Evolutionary conservation across 2,888 invertebrate species (phyloP), one percentile per base, ranked within the genome.

Genomic region (Aphrophora alni): DNA sequence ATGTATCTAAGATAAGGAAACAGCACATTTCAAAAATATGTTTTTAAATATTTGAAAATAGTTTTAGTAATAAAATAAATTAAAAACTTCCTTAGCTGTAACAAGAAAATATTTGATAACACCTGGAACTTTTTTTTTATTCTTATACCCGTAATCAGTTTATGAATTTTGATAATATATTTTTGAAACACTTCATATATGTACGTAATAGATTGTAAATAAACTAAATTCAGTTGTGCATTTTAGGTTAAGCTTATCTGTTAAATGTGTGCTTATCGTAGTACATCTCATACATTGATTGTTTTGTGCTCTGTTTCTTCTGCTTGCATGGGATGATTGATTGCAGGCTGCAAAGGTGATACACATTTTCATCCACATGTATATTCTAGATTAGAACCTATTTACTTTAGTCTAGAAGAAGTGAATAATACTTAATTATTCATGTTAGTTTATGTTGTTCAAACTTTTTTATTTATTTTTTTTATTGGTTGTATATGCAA

Each of bases 301-400:
- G 71, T 33, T 80, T 80, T 75, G 75, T 82, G 79, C 84, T 83
- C 85, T 85, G 84, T 85, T 84, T 85, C 84, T 85, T 85, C 84
- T 85, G 86, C 86, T 86, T 86, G 85, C 86, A 86, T 86, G 86
- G 86, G 82, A 84, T 83, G 71, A 73, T 80, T 80, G 81, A 82
- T 83, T 82, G 82, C 83, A 86, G 86, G 86, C 85, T 86, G 86
- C 85, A 86, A 86, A 86, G 86, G 86, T 86, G 86, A 86, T 84
- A 83, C 84, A 84, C 84, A 78, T 83, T 83, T 81, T 82, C 74
- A 79, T 59, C 59, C 59, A 59, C 59, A 59, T 21, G 21, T 59
- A 59, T 59, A 59, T 59, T 59, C 3, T 59, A 59, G 59, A 59
- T 59, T 59, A 59, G 59, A 59, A 59, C 59, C 59, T 21, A 59